Evolutionary conservation across 1,140 invertebrate genomes (phyloP).

Genomic region (Microvelia longipes): DNA sequence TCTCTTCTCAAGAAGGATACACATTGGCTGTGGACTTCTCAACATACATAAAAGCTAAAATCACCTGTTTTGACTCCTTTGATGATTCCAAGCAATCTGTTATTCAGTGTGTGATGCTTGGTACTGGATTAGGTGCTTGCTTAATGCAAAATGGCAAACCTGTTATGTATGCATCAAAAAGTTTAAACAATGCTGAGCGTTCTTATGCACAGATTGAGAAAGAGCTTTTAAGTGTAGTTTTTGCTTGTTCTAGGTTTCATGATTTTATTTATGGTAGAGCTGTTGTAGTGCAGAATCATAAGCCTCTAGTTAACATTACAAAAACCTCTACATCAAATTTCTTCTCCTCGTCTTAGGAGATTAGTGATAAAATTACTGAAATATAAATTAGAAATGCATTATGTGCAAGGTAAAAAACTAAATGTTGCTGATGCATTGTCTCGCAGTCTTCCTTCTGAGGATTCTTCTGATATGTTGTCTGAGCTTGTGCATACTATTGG

Average conservation of each 20-base stretch:
- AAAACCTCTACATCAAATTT: conserved; percentile 27
- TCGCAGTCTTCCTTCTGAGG: no score
- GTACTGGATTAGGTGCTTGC: conserved; percentile 21
- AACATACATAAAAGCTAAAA: conserved; percentile 7
- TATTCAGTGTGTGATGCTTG: conserved; percentile 25
- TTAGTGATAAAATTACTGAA: conserved; percentile 23
- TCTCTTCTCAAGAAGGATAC: conserved; percentile 20
- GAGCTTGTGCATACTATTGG: no score
- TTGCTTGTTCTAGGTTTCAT: conserved; percentile 24
- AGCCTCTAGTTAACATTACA: conserved; percentile 29
- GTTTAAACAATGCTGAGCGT: not conserved
- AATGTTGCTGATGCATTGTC: conserved; percentile 21
- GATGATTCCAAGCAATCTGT: conserved; percentile 19
- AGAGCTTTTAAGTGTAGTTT: conserved; percentile 25
- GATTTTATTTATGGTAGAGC: conserved; percentile 23
- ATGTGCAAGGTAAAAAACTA: conserved; percentile 21
- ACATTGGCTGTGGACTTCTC: conserved; percentile 20
- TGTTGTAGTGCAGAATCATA: conserved; percentile 24
- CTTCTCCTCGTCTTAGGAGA: conserved; percentile 14
- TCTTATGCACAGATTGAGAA: conserved; percentile 28
- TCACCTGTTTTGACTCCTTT: conserved; percentile 19
- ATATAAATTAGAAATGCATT: conserved; percentile 25
- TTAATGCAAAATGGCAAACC: conserved; percentile 25
- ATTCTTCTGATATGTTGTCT: no score
- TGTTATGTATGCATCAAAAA: conserved; percentile 27